These are phyloP conservation scores for Oplegnathus fasciatus DNA, from an alignment of 2,113 vertebrate genomes.

Conservation along the genomic window DNA sequence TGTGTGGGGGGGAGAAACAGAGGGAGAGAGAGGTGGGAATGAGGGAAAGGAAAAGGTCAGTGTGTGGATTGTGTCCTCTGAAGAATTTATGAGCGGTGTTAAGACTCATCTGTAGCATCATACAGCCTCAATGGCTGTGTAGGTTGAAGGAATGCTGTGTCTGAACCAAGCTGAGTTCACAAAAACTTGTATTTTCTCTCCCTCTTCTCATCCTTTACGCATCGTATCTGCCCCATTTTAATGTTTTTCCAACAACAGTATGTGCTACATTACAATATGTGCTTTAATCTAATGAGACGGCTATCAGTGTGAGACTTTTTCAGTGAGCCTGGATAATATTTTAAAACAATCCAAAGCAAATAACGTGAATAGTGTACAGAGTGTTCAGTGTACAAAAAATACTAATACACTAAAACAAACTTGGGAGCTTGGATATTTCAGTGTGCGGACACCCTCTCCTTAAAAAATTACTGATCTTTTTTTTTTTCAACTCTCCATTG, in stretches of 20 bases:
- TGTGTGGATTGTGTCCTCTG: constrained; percentile 45
- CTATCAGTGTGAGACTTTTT: too few species aligned
- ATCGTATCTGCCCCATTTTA: not conserved
- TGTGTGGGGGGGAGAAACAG: not conserved
- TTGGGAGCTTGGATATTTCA: not conserved
- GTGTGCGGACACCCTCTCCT: not conserved
- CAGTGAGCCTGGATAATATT: not conserved
- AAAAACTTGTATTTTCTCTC: not conserved
- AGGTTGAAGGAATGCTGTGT: not conserved
- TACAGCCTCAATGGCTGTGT: not conserved
- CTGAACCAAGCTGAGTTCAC: not conserved
- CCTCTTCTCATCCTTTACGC: not conserved
- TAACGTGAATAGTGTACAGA: not conserved
- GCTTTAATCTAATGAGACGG: not conserved
- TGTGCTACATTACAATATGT: not conserved
- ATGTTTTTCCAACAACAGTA: not conserved
- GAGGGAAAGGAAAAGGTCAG: constrained; percentile 61
- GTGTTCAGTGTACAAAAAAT: too few species aligned
- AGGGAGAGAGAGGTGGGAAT: not conserved
- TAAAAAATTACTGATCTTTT: too few species aligned
- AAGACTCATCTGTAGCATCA: constrained; percentile 38
- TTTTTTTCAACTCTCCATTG: too few species aligned
- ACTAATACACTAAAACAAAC: too few species aligned
- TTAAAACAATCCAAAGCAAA: not conserved
- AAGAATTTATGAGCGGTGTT: constrained; percentile 59